Base-by-base conservation (phyloP, 2,888 invertebrate species). In the Parapristionchus giblindavisi region DNA sequence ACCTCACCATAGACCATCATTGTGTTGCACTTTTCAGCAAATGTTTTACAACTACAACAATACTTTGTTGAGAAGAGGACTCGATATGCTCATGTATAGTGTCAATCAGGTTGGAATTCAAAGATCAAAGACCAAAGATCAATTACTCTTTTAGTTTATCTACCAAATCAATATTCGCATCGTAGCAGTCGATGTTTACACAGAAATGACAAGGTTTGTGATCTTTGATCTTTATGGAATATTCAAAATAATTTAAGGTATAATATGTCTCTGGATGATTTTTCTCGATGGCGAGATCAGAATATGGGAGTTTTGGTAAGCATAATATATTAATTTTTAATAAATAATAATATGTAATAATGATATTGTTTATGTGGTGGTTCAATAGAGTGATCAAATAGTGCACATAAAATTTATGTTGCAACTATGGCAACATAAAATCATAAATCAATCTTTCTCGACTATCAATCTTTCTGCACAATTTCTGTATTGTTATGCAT, bases 251-350 rank as follows among this genome's bases (percentile, higher is more conserved):
- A n/a, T n/a, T n/a, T 61, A 48, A 60, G 73, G 36, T 77, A 78
- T 32, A 78, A 77, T 56, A 79, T 81, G 71, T 75, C 79, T 14
- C 61, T 82, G 29, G 80, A 80, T 52, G 81, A 82, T 61, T 81
- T 82, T 51, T 73, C 73, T 38, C 65, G 76, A 43, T 82, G 82
- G 82, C 75, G 78, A 56, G 74, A 80, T 51, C 60, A 61, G 32
- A 60, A 73, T 52, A 32, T 73, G 0, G 73, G 48, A 3, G n/a
- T 24, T 8, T 48, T 73, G 60, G 73, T 73, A 2, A 61, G 73
- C 27, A 34, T 21, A 38, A n/a, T 24, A 29, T 36, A 48, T 34
- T 27, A 48, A 21, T 48, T 48, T 48, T 48, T 11, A 48, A 11
- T 48, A 48, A 48, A n/a, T n/a, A n/a, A n/a, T n/a, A n/a, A n/a